Evolutionary conservation across 2,888 invertebrate species (phyloP).

Genomic region (Tolmerus cingulatus): DNA sequence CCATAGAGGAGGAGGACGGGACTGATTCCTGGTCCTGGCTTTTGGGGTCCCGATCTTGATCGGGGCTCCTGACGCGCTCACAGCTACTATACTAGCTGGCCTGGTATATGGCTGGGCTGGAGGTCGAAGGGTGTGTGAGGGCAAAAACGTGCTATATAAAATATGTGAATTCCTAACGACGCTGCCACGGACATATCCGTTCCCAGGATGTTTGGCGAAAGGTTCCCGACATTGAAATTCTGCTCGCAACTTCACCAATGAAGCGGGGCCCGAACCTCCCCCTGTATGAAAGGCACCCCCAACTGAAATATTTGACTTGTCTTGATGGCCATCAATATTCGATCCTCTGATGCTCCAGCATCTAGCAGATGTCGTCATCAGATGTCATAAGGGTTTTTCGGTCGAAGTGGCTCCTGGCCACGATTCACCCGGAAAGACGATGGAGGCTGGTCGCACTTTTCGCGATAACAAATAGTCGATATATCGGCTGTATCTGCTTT

Average conservation of each 20-base stretch:
- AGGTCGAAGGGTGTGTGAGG: too few relatives aligned
- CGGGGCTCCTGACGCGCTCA: background rate
- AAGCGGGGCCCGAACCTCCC: background rate
- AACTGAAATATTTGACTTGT: conserved; percentile 28
- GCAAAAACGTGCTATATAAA: background rate
- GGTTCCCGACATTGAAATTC: conserved; percentile 17
- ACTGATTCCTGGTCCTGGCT: background rate
- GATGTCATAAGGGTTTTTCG: conserved; percentile 13
- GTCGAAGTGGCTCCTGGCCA: background rate
- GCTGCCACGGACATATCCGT: conserved; percentile 15
- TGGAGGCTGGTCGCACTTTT: background rate
- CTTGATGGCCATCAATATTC: conserved; percentile 33
- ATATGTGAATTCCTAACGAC: conserved; percentile 33
- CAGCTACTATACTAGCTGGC: background rate
- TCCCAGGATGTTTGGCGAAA: background rate
- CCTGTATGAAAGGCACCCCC: background rate
- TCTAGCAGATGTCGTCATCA: conserved; percentile 30
- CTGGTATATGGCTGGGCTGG: background rate
- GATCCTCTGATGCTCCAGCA: background rate
- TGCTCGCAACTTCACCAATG: conserved; percentile 11
- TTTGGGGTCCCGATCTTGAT: background rate
- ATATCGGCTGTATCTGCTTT: conserved; percentile 40
- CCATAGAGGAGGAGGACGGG: background rate
- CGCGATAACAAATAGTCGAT: conserved; percentile 37
- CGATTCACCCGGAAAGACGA: background rate